Base-by-base conservation (phyloP, 1,140 invertebrate genomes). In the Halictus rubicundus region DNA sequence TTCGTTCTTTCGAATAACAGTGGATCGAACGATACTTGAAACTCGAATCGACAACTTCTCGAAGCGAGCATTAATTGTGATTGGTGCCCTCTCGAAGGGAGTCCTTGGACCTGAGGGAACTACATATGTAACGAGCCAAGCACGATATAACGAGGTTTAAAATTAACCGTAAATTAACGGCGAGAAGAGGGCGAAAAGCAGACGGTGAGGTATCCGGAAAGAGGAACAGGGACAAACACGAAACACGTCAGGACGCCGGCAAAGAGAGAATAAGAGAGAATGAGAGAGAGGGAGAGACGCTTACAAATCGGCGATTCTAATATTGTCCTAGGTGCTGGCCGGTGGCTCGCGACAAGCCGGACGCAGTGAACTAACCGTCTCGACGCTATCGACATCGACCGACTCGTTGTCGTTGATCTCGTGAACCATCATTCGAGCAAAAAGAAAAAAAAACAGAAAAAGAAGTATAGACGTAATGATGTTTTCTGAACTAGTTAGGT, bases 291-390 rank as follows among this genome's bases (percentile, higher is more conserved):
- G 46, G 84, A 83, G 81, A 78, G 74, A 81, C 82, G 84, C 70
- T 71, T 76, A 72, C 78, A 84, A 79, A 85, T 78, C 52, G 80
- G 80, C 82, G 88, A 88, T 89, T 92, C 92, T 93, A 93, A 92
- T 93, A 93, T 92, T 92, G 91, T 93, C 91, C 88, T 90, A 91
- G 89, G 87, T 79, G 85, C 79, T 82, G 77, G 85, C 68, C 66
- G 79, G 84, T 88, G 85, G 82, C 81, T 66, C 79, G 76, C 85
- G 81, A 77, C 81, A 82, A 81, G 74, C 80, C 68, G 68, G 76
- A 60, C 86, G 71, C 86, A 88, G 86, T 88, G 82, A 85, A 83
- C 72, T 70, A 71, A 78, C 60, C 79, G 80, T 81, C 64, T 80
- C 83, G 72, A 59, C 68, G 68, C 75, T 72, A 88, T 82, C 87